A percentile compares a stretch with the other conserved stretches of the same genome.
Evolutionary conservation across 2,797 vertebrate species (phyloP).

Genomic region (Hylomyscus alleni): DNA sequence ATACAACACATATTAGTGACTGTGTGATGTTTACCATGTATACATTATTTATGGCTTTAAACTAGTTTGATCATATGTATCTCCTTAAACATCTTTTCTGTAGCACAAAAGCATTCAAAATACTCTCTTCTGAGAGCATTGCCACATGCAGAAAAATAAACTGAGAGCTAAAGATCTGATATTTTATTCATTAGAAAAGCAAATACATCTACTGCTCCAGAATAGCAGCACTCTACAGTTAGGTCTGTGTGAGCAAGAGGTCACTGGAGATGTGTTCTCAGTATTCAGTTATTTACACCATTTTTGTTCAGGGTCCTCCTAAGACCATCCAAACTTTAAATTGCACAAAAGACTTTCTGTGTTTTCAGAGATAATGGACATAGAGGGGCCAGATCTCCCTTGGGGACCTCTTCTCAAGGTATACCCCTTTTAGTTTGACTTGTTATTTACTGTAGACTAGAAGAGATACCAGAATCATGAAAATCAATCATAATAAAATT

Average conservation of each 20-base stretch:
- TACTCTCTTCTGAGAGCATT: neutral
- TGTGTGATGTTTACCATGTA: neutral
- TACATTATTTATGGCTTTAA: neutral
- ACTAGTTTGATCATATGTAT: neutral
- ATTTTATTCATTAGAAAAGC: neutral
- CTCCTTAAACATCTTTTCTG: neutral
- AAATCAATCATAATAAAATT: slow-evolving; percentile 38
- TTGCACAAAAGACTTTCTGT: neutral
- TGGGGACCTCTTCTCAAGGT: neutral
- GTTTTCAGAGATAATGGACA: neutral
- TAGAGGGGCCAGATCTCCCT: neutral
- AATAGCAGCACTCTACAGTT: slow-evolving; percentile 15
- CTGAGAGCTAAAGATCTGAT: neutral
- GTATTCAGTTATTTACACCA: neutral
- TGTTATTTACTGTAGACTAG: slow-evolving; percentile 28
- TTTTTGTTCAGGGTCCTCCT: neutral
- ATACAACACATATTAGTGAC: neutral
- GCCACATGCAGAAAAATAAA: slow-evolving; percentile 17
- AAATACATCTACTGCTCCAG: slow-evolving; percentile 22
- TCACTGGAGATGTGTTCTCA: neutral
- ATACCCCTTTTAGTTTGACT: neutral
- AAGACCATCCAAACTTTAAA: slow-evolving; percentile 17
- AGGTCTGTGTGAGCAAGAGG: neutral
- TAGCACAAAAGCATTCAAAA: neutral
- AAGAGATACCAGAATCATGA: neutral